Percentiles rank a stretch among this genome's conserved stretches.
Conservation (phyloP, 2,797 vertebrate species). For the Paratrypauchen microcephalus region DNA sequence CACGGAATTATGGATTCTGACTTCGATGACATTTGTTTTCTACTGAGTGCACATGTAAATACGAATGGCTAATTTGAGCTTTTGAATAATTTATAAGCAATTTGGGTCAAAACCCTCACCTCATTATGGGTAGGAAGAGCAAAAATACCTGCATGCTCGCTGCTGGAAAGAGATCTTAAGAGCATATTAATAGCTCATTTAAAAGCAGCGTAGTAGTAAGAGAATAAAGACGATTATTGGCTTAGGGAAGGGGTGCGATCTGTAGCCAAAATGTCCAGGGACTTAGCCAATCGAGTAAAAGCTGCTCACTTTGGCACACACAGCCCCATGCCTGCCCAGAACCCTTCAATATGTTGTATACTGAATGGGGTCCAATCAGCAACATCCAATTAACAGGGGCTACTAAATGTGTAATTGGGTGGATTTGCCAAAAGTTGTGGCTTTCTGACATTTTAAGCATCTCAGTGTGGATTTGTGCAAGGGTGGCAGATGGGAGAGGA, state of each 20-base stretch:
- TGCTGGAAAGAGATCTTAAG: conserved; percentile 36
- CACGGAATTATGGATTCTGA: conserved; percentile 66
- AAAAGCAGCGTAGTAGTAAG: conserved; percentile 33
- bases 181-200: conserved; percentile 34
- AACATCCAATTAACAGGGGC: background rate
- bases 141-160: background rate
- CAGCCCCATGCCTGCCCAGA: conserved; percentile 11
- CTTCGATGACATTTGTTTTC: conserved; percentile 36
- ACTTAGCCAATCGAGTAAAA: conserved; percentile 17
- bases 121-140: conserved; percentile 5
- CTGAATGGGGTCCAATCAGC: conserved; percentile 15
- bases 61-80: conserved; percentile 11
- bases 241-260: conserved; percentile 47
- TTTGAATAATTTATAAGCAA: conserved; percentile 51
- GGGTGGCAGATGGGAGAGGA: conserved; percentile 59
- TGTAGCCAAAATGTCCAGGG: conserved; percentile 54
- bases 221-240: conserved; percentile 45
- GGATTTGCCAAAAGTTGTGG: conserved; percentile 38
- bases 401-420: conserved; percentile 22
- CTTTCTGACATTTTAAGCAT: conserved; percentile 21
- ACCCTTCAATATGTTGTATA: conserved; percentile 10
- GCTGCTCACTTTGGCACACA: conserved; percentile 37
- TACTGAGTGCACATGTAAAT: conserved; percentile 24
- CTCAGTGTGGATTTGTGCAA: conserved; percentile 35
- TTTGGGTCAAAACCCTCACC: conserved; percentile 8